Percentiles rank a stretch among this genome's conserved stretches.
Conservation (phyloP, 53 echinoderm and acorn worm genomes). For the Crossaster papposus region DNA sequence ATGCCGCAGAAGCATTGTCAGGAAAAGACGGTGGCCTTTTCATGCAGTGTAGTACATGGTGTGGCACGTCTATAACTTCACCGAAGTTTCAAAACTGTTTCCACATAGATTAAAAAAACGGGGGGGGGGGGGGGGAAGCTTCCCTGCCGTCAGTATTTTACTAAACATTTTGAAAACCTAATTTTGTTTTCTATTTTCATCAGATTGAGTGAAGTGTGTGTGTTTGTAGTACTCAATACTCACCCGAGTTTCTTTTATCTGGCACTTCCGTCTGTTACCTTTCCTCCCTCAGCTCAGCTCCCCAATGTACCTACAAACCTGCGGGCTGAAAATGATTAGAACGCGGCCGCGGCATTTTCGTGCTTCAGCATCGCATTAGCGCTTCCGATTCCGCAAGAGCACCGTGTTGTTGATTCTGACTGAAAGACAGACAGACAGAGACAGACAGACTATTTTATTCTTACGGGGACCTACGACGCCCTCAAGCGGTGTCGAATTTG, state of each 20-base stretch:
- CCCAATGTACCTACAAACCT: no score
- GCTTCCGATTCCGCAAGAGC: background rate
- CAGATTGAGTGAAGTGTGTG: background rate
- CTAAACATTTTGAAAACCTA: background rate
- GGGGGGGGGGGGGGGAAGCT: background rate
- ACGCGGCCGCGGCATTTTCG: background rate
- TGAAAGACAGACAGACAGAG: conserved; percentile 21
- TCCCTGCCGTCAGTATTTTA: background rate
- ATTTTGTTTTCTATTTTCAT: background rate
- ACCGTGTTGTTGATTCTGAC: conserved; percentile 34
- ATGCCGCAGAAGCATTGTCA: no score
- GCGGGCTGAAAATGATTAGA: no score
- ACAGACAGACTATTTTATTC: conserved; percentile 1
- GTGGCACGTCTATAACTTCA: no score
- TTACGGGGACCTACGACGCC: background rate
- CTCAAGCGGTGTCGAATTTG: background rate
- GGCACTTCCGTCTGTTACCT: no score
- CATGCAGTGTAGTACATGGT: no score
- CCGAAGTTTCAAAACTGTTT: no score
- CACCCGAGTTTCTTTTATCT: no score
- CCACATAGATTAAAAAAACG: no score
- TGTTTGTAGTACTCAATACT: no score
- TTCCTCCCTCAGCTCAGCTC: no score
- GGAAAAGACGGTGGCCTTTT: no score
- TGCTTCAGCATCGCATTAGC: background rate